phyloP scores from a whole-genome alignment of 2,797 vertebrate species.

The Pipistrellus pipistrellus region DNA sequence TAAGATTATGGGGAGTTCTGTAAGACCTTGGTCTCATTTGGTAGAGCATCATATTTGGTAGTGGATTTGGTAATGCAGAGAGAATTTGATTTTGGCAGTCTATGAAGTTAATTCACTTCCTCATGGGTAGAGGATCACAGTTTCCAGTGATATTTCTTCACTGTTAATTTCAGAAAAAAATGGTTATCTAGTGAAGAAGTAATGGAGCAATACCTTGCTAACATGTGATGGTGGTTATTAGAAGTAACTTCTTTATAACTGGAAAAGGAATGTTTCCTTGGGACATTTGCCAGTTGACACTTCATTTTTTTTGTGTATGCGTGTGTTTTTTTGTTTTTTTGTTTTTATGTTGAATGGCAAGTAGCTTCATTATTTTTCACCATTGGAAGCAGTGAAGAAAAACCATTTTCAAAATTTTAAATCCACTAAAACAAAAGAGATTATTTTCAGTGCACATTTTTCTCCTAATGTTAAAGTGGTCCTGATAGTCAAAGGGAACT shows the following conservation, averaged over 20 bases:
- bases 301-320: neutral
- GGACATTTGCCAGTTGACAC: constrained; percentile 39
- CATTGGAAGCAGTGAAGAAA: constrained; percentile 69
- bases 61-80: neutral
- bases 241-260: constrained; percentile 47
- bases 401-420: constrained; percentile 79
- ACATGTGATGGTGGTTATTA: constrained; percentile 4
- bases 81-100: constrained; percentile 27
- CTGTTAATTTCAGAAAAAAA: constrained; percentile 45
- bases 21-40: neutral
- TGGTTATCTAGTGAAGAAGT: constrained; percentile 62
- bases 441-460: constrained; percentile 83
- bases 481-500: constrained; percentile 84
- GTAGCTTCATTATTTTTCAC: constrained; percentile 68
- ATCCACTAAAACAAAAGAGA: constrained; percentile 72
- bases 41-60: neutral
- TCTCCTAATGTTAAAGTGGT: constrained; percentile 82
- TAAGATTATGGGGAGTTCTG: neutral
- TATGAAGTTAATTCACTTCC: neutral
- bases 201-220: constrained; percentile 33
- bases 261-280: constrained; percentile 69
- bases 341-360: neutral
- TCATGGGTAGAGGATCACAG: neutral
- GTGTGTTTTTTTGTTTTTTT: neutral
- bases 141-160: constrained; percentile 73